These are phyloP conservation scores for Nicator chloris DNA, from an alignment of 2,113 vertebrate genomes.

Conservation along the genomic window DNA sequence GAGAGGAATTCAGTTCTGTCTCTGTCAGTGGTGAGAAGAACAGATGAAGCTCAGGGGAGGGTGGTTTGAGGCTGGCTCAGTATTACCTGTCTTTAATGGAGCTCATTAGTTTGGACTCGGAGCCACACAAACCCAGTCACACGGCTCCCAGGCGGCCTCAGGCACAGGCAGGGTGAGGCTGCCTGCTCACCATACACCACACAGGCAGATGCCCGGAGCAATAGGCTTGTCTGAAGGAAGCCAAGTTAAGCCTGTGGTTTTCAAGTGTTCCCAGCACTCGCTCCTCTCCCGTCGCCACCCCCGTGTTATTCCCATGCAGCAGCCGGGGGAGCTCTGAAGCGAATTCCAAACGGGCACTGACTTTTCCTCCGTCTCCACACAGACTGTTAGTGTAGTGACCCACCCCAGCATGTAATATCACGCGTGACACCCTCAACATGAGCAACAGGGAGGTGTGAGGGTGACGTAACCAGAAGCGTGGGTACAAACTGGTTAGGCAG, in stretches of 20 bases:
- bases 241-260: neutral
- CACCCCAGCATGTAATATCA: neutral
- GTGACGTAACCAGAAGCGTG: neutral
- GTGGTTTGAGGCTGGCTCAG: neutral
- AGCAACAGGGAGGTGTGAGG: neutral
- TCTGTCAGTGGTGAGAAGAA: neutral
- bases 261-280: fast-evolving
- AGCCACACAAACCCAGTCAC: neutral
- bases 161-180: neutral
- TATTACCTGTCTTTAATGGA: neutral
- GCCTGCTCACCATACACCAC: neutral
- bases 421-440: neutral
- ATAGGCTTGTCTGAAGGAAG: neutral
- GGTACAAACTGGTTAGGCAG: slow-evolving; percentile 28
- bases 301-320: neutral
- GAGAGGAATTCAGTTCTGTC: neutral
- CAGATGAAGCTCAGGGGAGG: neutral
- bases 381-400: neutral
- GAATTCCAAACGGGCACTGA: neutral
- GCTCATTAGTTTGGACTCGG: neutral
- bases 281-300: neutral
- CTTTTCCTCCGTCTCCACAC: neutral
- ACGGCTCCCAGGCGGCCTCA: neutral
- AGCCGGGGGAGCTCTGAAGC: neutral
- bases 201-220: neutral